Percentiles rank a stretch among this genome's conserved stretches.
Evolutionary conservation across 2,113 vertebrate genomes (phyloP).

Genomic region (Spermophilus dauricus): DNA sequence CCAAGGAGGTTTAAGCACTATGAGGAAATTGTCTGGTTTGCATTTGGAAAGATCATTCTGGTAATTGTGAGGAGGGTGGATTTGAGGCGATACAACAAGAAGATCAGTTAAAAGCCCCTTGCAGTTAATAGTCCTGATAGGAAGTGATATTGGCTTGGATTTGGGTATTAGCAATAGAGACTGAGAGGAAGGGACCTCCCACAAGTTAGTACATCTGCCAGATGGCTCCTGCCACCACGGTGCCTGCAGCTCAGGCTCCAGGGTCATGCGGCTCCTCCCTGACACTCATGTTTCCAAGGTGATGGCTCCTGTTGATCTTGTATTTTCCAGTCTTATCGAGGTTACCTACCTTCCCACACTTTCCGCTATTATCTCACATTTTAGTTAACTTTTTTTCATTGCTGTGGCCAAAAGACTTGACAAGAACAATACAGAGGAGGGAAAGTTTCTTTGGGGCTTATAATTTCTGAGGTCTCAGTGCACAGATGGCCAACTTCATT

Average conservation of each 20-base stretch:
- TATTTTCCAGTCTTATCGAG: not conserved
- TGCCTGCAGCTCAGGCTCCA: not conserved
- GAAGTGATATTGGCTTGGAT: not conserved
- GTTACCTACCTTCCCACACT: not conserved
- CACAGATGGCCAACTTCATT: too few relatives aligned
- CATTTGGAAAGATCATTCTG: not conserved
- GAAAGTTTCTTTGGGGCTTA: too few relatives aligned
- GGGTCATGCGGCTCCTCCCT: not conserved
- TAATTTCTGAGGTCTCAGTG: too few relatives aligned
- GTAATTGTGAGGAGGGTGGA: not conserved
- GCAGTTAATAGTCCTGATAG: not conserved
- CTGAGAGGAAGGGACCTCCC: not conserved
- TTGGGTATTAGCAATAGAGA: not conserved
- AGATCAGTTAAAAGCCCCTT: not conserved
- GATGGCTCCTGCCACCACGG: rapidly evolving
- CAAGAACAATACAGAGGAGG: too few relatives aligned
- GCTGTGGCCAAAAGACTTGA: too few relatives aligned
- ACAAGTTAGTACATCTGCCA: not conserved
- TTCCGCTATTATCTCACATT: not conserved
- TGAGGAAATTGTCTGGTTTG: not conserved
- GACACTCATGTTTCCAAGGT: not conserved
- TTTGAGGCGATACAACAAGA: not conserved
- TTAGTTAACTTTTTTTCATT: not conserved
- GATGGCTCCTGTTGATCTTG: not conserved
- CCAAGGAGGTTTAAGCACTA: not conserved